phyloP scores from a whole-genome alignment of 1,140 invertebrate species.

The Chelonus insularis region DNA sequence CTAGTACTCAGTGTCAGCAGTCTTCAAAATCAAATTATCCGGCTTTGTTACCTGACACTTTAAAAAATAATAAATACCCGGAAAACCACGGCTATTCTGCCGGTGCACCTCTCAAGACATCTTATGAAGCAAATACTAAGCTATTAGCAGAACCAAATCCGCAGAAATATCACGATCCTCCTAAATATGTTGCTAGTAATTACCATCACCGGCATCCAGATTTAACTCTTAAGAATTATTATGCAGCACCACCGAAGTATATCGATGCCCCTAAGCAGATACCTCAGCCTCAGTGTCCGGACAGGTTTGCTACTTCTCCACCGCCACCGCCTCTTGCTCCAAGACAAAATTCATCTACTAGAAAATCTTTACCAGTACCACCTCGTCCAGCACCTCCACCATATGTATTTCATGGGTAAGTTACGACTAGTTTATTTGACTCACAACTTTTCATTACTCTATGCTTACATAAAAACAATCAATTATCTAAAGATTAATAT shows the following conservation, averaged over 20 bases:
- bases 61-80: conserved; percentile 33
- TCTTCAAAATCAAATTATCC: conserved; percentile 37
- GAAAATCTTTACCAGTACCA: conserved; percentile 53
- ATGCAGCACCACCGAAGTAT: conserved; percentile 45
- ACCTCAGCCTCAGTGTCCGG: conserved; percentile 37
- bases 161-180: conserved; percentile 47
- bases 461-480: no score
- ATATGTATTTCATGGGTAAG: conserved; percentile 48
- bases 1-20: conserved; percentile 18
- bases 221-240: conserved; percentile 36
- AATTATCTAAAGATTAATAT: no score
- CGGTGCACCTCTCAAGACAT: conserved; percentile 39
- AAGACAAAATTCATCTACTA: conserved; percentile 44
- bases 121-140: conserved; percentile 45
- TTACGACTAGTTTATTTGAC: conserved; percentile 17
- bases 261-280: conserved; percentile 41
- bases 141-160: conserved; percentile 39
- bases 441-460: no score
- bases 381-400: conserved; percentile 52
- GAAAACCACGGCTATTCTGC: conserved; percentile 36
- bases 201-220: conserved; percentile 36
- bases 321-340: conserved; percentile 54
- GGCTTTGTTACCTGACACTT: conserved; percentile 28
- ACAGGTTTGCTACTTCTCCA: conserved; percentile 30
- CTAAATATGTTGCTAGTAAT: conserved; percentile 40